Conservation (phyloP, 1,140 invertebrate genomes). For the Pseudomyrmex pallidus region DNA sequence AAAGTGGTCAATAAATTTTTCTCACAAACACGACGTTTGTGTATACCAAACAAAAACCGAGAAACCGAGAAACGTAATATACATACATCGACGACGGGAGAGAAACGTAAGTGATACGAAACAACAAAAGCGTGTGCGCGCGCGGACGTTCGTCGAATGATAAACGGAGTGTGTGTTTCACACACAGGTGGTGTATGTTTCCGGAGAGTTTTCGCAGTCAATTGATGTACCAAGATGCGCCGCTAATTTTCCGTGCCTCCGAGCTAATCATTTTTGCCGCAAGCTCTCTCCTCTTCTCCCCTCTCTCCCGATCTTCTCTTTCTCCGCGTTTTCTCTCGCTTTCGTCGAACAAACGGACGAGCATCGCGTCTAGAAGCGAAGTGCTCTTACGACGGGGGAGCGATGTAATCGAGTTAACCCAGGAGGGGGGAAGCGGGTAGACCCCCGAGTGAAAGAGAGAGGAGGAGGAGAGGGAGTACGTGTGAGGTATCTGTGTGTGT, state of each 20-base stretch:
- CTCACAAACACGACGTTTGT: too few relatives aligned
- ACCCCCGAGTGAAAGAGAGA: conserved; percentile 3
- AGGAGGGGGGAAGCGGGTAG: background rate
- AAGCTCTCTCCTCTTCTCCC: conserved; percentile 8
- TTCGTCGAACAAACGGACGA: conserved; percentile 35
- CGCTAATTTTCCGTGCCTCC: conserved; percentile 39
- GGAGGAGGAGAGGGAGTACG: background rate
- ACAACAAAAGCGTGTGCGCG: too few relatives aligned
- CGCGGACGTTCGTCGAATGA: background rate
- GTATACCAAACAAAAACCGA: too few relatives aligned
- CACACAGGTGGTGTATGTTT: background rate
- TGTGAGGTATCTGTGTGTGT: background rate
- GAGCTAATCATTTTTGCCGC: conserved; percentile 43
- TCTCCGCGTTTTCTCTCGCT: conserved; percentile 1
- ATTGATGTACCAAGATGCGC: conserved; percentile 15
- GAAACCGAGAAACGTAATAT: too few relatives aligned
- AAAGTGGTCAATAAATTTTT: too few relatives aligned
- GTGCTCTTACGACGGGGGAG: conserved; percentile 37
- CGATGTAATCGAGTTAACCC: conserved; percentile 54
- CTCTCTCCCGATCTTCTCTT: background rate
- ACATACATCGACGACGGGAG: too few relatives aligned
- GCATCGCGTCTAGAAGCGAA: conserved; percentile 30
- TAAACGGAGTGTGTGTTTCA: background rate
- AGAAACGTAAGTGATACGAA: too few relatives aligned
- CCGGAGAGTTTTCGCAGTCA: conserved; percentile 12